Evolutionary conservation across 2,797 vertebrate genomes (phyloP).

Genomic region (Mus caroli): DNA sequence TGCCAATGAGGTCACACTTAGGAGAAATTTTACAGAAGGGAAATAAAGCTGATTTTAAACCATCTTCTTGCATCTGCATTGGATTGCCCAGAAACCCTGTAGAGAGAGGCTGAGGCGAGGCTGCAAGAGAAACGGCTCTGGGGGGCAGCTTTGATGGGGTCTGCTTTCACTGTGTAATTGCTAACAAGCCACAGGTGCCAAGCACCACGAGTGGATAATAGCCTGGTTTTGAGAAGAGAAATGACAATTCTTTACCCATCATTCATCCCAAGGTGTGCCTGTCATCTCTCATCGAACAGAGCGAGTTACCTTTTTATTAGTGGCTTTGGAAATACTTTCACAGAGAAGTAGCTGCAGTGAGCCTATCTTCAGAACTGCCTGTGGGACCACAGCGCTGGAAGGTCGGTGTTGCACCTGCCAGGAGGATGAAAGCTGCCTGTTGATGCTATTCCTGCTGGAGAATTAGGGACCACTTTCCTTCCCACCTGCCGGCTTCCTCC

Average conservation of each 20-base stretch:
- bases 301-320: conserved; percentile 79
- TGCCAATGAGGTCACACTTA: conserved; percentile 27
- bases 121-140: background rate
- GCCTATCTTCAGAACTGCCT: conserved; percentile 11
- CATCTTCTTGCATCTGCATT: accelerated
- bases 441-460: background rate
- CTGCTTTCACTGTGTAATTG: background rate
- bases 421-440: conserved; percentile 19
- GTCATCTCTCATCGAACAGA: conserved; percentile 68
- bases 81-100: background rate
- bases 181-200: conserved; percentile 80
- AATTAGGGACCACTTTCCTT: background rate
- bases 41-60: conserved; percentile 38
- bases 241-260: conserved; percentile 80
- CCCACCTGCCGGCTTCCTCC: background rate
- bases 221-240: conserved; percentile 72
- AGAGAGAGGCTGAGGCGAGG: background rate
- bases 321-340: conserved; percentile 74
- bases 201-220: background rate
- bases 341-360: conserved; percentile 42
- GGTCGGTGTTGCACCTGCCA: background rate
- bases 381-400: background rate
- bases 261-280: conserved; percentile 71
- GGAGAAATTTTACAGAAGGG: background rate
- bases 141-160: background rate